Evolutionary conservation across 2,113 vertebrate species (phyloP), one percentile per base, ranked within the genome.

Genomic region (Lophochroa leadbeateri): DNA sequence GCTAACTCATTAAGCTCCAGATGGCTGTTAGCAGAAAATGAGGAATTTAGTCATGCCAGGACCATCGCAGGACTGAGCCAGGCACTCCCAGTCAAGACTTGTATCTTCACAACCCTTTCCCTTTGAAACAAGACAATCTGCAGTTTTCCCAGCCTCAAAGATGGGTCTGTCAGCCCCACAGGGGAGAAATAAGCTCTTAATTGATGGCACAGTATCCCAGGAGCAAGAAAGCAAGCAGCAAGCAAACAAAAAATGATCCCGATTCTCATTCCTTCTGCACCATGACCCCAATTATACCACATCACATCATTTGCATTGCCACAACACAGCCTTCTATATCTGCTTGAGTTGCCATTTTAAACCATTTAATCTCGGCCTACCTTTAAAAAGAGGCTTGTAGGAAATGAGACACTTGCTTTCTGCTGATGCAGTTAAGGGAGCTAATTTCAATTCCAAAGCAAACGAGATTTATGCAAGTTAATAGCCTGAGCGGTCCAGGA

Each of bases 391-490:
- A 91, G 39, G 29, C 47, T 80, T 57, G 50, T 17, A 63, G 79
- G 92, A 90, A 91, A 96, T 20, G 2, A 94, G 77, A 83, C 53
- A 41, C 67, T 85, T 88, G 65, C 71, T 95, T 95, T 89, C 84
- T 85, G 77, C 75, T 83, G 69, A 92, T 90, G 64, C 72, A 80
- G 88, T 97, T 97, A 95, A 92, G 87, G 29, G 63, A 96, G 39
- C 17, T 94, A 90, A 95, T 96, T 96, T 96, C 80, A 92, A 70
- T 95, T 96, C 94, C 17, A 19, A 95, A 92, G 89, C 55, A 78
- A 70, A 74, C 39, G 87, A 84, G 88, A 94, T 96, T 61, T 84
- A 91, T 95, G 64, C 75, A 88, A 74, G 69, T 81, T 96, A 97
- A 94, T 79, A 95, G 74, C 86, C 83, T 46, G 19, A 60, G 50